Conservation (phyloP, 2,888 invertebrate genomes). For the Drosophila aldrichi region DNA sequence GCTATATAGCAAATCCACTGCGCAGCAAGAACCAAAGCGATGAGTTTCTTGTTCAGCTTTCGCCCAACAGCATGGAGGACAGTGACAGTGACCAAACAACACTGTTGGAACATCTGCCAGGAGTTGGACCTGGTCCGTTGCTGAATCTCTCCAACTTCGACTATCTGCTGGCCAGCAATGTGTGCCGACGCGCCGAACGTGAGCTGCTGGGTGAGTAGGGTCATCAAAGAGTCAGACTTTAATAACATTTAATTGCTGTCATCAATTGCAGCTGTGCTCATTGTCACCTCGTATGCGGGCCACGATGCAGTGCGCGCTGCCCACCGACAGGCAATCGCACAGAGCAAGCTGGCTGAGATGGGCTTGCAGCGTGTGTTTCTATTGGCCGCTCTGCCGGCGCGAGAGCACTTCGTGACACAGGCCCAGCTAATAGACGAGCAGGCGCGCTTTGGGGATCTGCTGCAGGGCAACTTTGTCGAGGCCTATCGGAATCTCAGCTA, state of each 20-base stretch:
- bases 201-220: conserved; percentile 79
- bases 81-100: background rate
- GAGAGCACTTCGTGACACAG: conserved; percentile 87
- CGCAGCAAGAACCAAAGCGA: conserved; percentile 49
- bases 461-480: conserved; percentile 92
- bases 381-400: conserved; percentile 87
- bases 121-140: conserved; percentile 44
- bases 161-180: conserved; percentile 74
- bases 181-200: conserved; percentile 75
- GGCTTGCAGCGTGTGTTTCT: conserved; percentile 89
- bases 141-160: conserved; percentile 81
- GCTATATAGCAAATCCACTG: conserved; percentile 61
- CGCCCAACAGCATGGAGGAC: conserved; percentile 24
- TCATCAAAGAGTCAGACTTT: background rate
- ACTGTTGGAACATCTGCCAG: background rate
- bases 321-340: conserved; percentile 89
- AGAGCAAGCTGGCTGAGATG: conserved; percentile 87
- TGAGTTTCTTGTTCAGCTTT: conserved; percentile 73
- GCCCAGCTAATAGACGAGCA: conserved; percentile 88
- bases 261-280: conserved; percentile 84
- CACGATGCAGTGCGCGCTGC: conserved; percentile 90
- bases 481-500: conserved; percentile 92
- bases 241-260: background rate
- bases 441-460: conserved; percentile 88
- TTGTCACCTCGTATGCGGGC: conserved; percentile 92